Base-by-base conservation (phyloP, 2,113 vertebrate genomes). In the Sylvia atricapilla region DNA sequence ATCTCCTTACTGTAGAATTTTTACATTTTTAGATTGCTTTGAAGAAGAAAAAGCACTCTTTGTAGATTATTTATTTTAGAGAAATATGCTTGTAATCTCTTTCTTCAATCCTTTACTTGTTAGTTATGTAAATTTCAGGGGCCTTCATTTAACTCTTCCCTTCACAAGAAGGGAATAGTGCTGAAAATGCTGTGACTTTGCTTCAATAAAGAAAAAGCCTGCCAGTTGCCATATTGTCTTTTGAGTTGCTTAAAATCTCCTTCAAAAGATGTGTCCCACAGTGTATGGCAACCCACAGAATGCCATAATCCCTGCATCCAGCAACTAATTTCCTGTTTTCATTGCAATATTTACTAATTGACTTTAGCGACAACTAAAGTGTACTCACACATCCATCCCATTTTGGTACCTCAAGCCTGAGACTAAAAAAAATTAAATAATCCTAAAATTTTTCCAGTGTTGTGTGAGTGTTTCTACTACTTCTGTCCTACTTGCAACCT, bases 51-150 rank as follows among this genome's bases (percentile, higher is more conserved):
- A 95, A 98, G 96, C 96, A 93, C 97, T 97, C 97, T 97, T 79
- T 98, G 95, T 98, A 98, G 98, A 97, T 98, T 98, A 99, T 99
- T 99, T 99, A 99, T 99, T 99, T 98, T 98, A 98, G 98, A 97
- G 96, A 97, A 91, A 94, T 93, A 93, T 33, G 97, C 94, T 95
- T 97, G 96, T 96, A 95, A 95, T 88, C 88, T 93, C 89, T 88
- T 92, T 93, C 76, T 96, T 93, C 95, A 92, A 85, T 81, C 80
- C 72, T 96, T 95, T 85, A 80, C 95, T 95, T 96, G 80, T 97
- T 96, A 97, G 93, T 94, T 94, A 89, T 97, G 87, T 97, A 96
- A 97, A 97, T 95, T 97, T 94, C 89, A 93, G 95, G 90, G 96
- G 97, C 96, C 97, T 97, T 94, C 17, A 50, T 89, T 94, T 96